Evolutionary conservation across 2,113 vertebrate genomes (phyloP).

Genomic region (Myodes glareolus): DNA sequence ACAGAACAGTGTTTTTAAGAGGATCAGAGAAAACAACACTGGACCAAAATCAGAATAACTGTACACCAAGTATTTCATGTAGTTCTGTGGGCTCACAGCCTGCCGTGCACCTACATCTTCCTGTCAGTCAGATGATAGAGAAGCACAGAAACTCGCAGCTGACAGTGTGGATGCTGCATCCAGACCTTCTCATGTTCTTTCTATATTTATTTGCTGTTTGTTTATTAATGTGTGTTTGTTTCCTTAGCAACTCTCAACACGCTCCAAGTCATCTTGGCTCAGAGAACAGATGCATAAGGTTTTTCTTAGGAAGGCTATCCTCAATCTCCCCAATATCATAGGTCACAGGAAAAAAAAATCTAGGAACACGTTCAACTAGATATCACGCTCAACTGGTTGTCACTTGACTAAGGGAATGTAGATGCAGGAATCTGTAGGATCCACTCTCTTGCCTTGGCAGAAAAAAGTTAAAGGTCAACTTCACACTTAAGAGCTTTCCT

Average conservation of each 20-base stretch:
- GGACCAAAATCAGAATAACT: neutral
- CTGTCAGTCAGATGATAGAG: neutral
- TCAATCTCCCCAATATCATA: neutral
- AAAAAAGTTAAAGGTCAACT: no score
- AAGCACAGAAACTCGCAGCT: neutral
- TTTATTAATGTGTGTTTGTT: neutral
- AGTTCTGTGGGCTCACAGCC: neutral
- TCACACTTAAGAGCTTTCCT: neutral
- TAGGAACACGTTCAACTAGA: neutral
- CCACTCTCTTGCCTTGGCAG: neutral
- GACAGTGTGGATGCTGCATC: neutral
- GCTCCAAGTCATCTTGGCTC: neutral
- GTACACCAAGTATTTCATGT: neutral
- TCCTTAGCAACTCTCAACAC: neutral
- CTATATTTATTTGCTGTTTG: neutral
- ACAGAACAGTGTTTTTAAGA: neutral
- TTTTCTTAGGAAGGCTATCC: neutral
- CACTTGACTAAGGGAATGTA: neutral
- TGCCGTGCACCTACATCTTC: neutral
- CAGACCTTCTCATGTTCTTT: neutral
- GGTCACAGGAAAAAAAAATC: neutral
- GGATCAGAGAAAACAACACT: neutral
- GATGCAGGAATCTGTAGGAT: no score
- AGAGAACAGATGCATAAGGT: no score
- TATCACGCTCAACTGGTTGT: rapidly evolving